Base-by-base conservation (phyloP, 2,888 invertebrate species). In the Pristionchus fissidentatus region DNA sequence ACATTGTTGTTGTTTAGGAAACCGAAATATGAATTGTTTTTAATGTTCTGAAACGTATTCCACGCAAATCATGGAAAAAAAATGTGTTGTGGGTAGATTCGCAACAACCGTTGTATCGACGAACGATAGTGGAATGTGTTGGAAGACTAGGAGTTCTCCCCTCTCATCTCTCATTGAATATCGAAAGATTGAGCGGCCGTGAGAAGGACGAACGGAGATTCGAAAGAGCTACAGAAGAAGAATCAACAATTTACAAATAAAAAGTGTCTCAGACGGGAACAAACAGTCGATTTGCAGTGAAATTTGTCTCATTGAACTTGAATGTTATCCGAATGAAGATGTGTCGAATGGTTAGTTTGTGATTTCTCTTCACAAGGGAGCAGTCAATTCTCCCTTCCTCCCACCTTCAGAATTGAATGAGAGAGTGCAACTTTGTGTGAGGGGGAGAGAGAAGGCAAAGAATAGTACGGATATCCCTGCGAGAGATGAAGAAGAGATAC, bases 381-480 rank as follows among this genome's bases (percentile, higher is more conserved):
- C 62, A 62, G 19, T 13, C 35, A 19, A 62, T 35, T 13, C 35
- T 19, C 35, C 35, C 19, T 5, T 35, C 35, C 19, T 35, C 13
- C 35, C 62, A 22, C 26, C 62, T 35, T n/a, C 35, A 35, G 19
- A 15, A 35, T 29, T 60, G 60, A 32, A 62, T n/a, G n/a, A n/a
- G n/a, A n/a, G n/a, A n/a, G n/a, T n/a, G n/a, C n/a, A n/a, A n/a
- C n/a, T n/a, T n/a, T n/a, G n/a, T n/a, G n/a, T n/a, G n/a, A 62
- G 62, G 62, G 26, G 35, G 35, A 62, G 32, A 62, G 62, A 62
- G 13, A 62, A n/a, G n/a, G n/a, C 62, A 57, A 29, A 57, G 62
- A 62, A 62, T 32, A 62, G 62, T 62, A 62, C 35, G 62, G 62
- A 62, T 62, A 62, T 62, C 62, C n/a, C 62, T 62, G 57, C n/a